Conservation (phyloP, 2,888 invertebrate genomes). For the Conistra vaccinii region DNA sequence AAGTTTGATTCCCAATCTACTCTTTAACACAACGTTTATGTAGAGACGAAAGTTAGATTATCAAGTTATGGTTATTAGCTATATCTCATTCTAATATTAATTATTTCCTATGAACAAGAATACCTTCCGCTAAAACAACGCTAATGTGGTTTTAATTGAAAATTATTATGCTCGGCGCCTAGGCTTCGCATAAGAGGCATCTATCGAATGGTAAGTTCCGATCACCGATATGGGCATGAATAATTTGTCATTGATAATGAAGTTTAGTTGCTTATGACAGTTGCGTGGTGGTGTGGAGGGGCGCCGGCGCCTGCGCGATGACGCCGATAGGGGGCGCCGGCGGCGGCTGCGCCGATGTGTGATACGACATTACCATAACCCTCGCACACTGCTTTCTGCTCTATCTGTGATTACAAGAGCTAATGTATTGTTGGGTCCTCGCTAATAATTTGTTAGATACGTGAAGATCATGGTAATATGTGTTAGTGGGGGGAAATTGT, state of each 20-base stretch:
- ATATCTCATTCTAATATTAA: conserved; percentile 28
- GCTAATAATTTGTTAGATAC: conserved; percentile 51
- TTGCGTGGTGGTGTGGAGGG: conserved; percentile 43
- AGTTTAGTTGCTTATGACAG: conserved; percentile 66
- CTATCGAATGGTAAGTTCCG: conserved; percentile 66
- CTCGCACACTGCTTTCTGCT: conserved; percentile 75
- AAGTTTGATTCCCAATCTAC: neutral
- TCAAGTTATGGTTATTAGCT: conserved; percentile 5
- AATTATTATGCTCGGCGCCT: conserved; percentile 64
- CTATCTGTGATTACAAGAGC: conserved; percentile 80
- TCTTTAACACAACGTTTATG: neutral
- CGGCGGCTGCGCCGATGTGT: conserved; percentile 81
- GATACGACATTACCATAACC: conserved; percentile 87
- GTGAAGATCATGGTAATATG: conserved; percentile 47
- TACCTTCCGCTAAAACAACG: conserved; percentile 54
- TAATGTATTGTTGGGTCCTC: conserved; percentile 66
- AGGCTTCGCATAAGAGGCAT: conserved; percentile 60
- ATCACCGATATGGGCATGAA: conserved; percentile 67
- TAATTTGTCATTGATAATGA: conserved; percentile 69
- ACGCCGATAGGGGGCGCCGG: conserved; percentile 81
- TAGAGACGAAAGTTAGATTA: neutral
- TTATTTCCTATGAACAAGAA: conserved; percentile 36
- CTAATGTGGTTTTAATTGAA: conserved; percentile 61
- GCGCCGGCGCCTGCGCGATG: conserved; percentile 83
- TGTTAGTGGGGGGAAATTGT: conserved; percentile 8